A percentile compares a stretch with the other conserved stretches of the same genome.
Conservation (phyloP, 1,140 invertebrate genomes). For the Meloidogyne exigua region DNA sequence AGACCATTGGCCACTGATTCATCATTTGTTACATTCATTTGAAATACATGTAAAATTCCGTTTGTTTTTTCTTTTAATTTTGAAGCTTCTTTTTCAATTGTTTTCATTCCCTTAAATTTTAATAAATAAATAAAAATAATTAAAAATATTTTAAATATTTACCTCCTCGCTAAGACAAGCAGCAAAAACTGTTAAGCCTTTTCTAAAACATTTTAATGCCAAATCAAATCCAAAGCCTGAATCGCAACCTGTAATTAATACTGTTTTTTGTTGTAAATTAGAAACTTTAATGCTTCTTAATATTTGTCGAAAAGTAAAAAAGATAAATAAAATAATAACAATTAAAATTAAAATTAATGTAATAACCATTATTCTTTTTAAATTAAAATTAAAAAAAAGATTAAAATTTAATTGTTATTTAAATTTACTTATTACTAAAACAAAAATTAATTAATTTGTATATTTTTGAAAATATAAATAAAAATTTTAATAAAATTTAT, state of each 20-base stretch:
- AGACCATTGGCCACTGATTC: conserved; percentile 40
- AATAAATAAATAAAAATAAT: background rate
- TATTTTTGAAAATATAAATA: too few species aligned
- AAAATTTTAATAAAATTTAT: too few species aligned
- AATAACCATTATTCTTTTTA: too few species aligned
- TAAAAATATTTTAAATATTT: background rate
- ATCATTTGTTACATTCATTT: conserved; percentile 31
- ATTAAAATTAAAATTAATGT: background rate
- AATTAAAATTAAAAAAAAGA: too few species aligned
- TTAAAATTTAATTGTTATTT: too few species aligned
- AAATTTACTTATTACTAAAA: too few species aligned
- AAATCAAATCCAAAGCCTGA: conserved; percentile 40
- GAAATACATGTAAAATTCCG: conserved; percentile 29
- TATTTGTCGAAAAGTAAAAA: background rate
- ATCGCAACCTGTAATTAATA: conserved; percentile 41
- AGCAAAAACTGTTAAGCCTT: conserved; percentile 50
- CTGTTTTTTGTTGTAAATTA: conserved; percentile 33
- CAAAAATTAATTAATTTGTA: too few species aligned
- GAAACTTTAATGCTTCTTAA: conserved; percentile 21
- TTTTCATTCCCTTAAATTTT: background rate
- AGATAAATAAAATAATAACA: background rate
- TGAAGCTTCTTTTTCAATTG: conserved; percentile 11
- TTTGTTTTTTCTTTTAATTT: conserved; percentile 17
- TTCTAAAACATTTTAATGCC: conserved; percentile 34
- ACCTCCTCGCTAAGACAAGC: conserved; percentile 40